Base-by-base conservation (phyloP, 2,888 invertebrate species). In the Drosophila quasianomalipes region DNA sequence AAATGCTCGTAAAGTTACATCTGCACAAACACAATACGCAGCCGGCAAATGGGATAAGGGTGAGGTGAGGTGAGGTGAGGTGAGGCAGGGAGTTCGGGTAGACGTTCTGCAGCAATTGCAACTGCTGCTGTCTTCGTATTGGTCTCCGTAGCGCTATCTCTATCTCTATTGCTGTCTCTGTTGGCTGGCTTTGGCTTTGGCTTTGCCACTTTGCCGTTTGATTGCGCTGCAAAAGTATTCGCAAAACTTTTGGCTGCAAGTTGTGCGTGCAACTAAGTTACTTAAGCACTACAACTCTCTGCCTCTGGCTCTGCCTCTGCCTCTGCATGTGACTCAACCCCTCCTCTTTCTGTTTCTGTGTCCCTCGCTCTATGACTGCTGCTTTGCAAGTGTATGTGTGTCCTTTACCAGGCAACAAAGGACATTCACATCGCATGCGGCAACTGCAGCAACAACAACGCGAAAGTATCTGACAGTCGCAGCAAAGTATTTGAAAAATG, bases 401-500 rank as follows among this genome's bases (percentile, higher is more conserved):
- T 90, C 85, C 85, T 86, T 86, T 86, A 84, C 72, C 54, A 60
- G 84, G 62, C 90, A 83, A 77, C 90, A 87, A 88, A 88, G 87
- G 87, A 91, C 87, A 88, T 91, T 89, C 87, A 79, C 89, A 90
- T 81, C 74, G 84, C 78, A 76, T 65, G 76, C 83, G 58, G 53
- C 74, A 76, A 35, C 65, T 66, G 16, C 66, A 80, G 51, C 59
- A 72, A 62, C 67, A 74, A 52, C 60, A 74, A 52, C 35, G 60
- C 31, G 52, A 70, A 81, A 70, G 81, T 74, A 85, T 81, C 85
- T 89, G 85, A 88, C 85, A 88, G 88, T 85, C 85, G 85, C 85
- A 82, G 90, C 83, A 74, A 82, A 82, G 73, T 87, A 89, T 85
- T 85, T 85, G 85, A 89, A 89, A 85, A 85, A 85, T 87, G 85